These are phyloP conservation scores for Eospalax fontanierii DNA, from an alignment of 2,797 vertebrate species.

Conservation along the genomic window DNA sequence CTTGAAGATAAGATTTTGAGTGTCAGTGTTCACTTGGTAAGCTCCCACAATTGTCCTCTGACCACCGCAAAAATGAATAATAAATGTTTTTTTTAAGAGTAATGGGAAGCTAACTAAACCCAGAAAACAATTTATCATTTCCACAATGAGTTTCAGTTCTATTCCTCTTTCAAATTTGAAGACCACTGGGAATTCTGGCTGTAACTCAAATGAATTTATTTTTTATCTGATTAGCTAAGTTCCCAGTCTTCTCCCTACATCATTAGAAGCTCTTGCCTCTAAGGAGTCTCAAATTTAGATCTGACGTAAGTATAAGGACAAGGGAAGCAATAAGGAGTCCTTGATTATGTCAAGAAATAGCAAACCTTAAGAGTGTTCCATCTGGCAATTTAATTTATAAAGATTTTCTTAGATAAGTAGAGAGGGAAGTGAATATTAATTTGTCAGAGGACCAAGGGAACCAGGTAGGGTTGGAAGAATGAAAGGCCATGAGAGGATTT, in stretches of 20 bases:
- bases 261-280: neutral
- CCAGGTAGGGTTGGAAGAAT: neutral
- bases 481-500: neutral
- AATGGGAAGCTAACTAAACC: neutral
- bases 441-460: neutral
- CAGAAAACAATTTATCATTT: neutral
- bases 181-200: neutral
- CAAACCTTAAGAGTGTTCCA: neutral
- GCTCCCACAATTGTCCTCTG: rapidly evolving
- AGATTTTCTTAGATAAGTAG: neutral
- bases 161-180: neutral
- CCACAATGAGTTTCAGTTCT: neutral
- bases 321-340: neutral
- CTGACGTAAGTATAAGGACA: neutral
- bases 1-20: neutral
- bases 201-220: neutral
- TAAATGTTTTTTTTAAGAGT: neutral
- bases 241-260: neutral
- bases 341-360: neutral
- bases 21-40: no score
- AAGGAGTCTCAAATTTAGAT: neutral
- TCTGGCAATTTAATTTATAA: neutral
- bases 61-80: no score
- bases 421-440: neutral
- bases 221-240: neutral